Base-by-base conservation (phyloP, 37 sponge, comb jelly and placozoan genomes). In the Haliclona indistincta region DNA sequence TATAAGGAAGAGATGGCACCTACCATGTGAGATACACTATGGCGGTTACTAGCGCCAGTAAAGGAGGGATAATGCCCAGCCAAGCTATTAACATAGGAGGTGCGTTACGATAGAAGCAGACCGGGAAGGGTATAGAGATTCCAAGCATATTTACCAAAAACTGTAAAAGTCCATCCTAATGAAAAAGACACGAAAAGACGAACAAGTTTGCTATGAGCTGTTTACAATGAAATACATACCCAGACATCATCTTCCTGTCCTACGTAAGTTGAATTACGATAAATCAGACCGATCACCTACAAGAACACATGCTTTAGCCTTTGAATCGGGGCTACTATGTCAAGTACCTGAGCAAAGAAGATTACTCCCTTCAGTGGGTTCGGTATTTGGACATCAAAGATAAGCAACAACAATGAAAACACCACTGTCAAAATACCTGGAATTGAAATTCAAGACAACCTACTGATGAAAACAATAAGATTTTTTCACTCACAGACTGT, bases 331-430 rank as follows among this genome's bases (percentile, higher is more conserved):
- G 10, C 51, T 47, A 47, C 10, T 47, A 47, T 47, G 51, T 47
- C 15, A 10, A n/a, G 33, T 55, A 79, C 79, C 26, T 80, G 71
- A 33, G 76, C 82, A 76, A 62, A 87, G 66, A 81, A 87, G 20
- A 87, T 75, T 43, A 87, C 38, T 17, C 81, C 82, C 63, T 70
- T 75, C 26, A 87, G 71, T 56, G 80, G 82, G 73, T 80, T 74
- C 28, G 88, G 88, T 22, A 81, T 28, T 38, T 51, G 60, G 25
- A 87, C 25, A 61, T 87, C 76, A 55, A 81, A 75, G 42, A 63
- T 54, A 4, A 87, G 81, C 1, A 76, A 32, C 36, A 70, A 3
- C 4, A 81, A 38, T 32, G 82, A 73, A 23, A 58, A 25, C 25
- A 80, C 20, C 35, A 76, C 53, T 15, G 70, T 55, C 11, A 40